Base-by-base conservation (phyloP, 1,140 invertebrate genomes). In the Heliconius hermathena region DNA sequence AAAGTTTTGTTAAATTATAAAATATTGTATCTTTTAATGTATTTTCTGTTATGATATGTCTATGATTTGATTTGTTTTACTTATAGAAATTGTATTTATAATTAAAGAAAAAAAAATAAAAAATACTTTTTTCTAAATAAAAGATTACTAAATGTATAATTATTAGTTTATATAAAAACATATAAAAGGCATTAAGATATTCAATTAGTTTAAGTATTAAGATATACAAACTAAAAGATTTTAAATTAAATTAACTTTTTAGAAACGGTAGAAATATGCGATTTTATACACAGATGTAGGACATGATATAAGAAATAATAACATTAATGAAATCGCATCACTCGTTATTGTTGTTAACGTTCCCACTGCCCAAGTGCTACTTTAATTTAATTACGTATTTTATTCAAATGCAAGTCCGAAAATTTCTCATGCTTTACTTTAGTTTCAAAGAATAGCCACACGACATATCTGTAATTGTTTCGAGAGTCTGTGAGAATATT, bases 331-430 rank as follows among this genome's bases (percentile, higher is more conserved):
- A 85, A 87, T 83, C 81, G 81, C 84, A 82, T 78, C 77, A 77
- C 76, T 78, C 79, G 71, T 85, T 80, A 90, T 91, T 91, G 88
- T 91, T 82, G 76, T 22, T 80, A 77, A 36, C 52, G 71, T 92
- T 92, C 91, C 84, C 90, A 91, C 89, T 92, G 87, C 71, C 88
- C 90, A 87, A 88, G 85, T 81, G 85, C 87, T 86, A 89, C 76
- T 81, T 79, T 86, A 89, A 85, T 87, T 87, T 88, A 88, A 88
- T 88, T 87, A 83, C 84, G 83, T 83, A 91, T 90, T 90, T 82
- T 88, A 85, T 88, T 84, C 83, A 87, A 88, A 88, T 84, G 77
- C 72, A 38, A 74, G 54, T 79, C 78, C 78, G 76, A 82, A 78
- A 74, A 73, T 16, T 91, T 91, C 89, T 78, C 88, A 91, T 90